These are phyloP conservation scores for Dendrocopos noguchii DNA, from an alignment of 2,113 vertebrate genomes.

Conservation along the genomic window DNA sequence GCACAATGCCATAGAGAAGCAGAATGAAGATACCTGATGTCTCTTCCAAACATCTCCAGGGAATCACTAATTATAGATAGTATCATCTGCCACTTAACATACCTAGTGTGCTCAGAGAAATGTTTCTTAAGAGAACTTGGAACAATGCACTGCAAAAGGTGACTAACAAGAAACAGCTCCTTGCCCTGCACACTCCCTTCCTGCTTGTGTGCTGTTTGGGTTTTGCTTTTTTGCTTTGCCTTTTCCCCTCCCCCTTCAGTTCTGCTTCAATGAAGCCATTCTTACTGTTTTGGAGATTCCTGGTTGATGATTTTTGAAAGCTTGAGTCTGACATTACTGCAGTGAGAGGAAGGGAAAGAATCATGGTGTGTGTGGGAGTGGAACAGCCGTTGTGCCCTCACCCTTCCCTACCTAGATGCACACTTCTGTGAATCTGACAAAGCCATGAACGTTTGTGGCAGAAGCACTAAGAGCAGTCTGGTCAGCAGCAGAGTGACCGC, in stretches of 20 bases:
- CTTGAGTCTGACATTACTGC: background rate
- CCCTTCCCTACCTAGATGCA: background rate
- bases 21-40: background rate
- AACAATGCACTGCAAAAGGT: background rate
- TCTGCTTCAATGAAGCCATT: background rate
- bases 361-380: background rate
- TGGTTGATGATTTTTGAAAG: conserved; percentile 26
- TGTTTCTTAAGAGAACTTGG: background rate
- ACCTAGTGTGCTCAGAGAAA: background rate
- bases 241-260: background rate
- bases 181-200: background rate
- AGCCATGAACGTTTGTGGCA: background rate
- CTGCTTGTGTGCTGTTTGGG: background rate
- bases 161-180: background rate
- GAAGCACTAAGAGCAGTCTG: background rate
- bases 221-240: background rate
- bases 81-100: background rate
- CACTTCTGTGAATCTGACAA: background rate
- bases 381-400: background rate
- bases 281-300: background rate
- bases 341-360: conserved; percentile 11
- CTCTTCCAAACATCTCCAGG: background rate
- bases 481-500: background rate
- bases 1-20: background rate
- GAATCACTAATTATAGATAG: conserved; percentile 1